phyloP scores from a whole-genome alignment of 2,888 invertebrate genomes.

The Drosophila austrosaltans region DNA sequence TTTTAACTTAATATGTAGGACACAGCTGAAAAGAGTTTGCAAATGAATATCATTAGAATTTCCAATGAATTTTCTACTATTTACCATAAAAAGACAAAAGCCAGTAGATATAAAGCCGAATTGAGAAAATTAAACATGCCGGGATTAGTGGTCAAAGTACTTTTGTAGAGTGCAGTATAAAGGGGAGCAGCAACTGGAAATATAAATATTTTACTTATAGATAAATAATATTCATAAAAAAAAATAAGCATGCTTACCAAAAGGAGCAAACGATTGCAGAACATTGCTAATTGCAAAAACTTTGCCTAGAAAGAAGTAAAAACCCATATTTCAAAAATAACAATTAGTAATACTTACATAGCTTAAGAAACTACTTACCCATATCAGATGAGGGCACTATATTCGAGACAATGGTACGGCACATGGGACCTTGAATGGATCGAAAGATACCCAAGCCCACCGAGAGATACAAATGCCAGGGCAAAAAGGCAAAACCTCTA shows the following conservation, averaged over 20 bases:
- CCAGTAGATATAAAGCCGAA: conserved; percentile 82
- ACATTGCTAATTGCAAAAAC: conserved; percentile 89
- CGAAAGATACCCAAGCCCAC: conserved; percentile 71
- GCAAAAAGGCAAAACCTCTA: conserved; percentile 71
- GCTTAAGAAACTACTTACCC: conserved; percentile 68
- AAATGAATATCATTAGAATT: background rate
- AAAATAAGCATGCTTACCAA: conserved; percentile 71
- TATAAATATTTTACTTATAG: background rate
- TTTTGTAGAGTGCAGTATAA: conserved; percentile 87
- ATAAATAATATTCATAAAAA: background rate
- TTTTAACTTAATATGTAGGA: conserved; percentile 66
- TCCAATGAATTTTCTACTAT: conserved; percentile 13
- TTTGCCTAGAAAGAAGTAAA: conserved; percentile 84
- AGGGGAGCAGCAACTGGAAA: conserved; percentile 85
- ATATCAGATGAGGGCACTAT: conserved; percentile 81
- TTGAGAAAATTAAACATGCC: conserved; percentile 86
- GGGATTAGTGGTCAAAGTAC: conserved; percentile 85
- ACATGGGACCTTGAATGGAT: conserved; percentile 80
- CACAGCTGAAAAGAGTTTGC: conserved; percentile 60
- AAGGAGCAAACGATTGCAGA: conserved; percentile 86
- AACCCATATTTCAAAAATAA: background rate
- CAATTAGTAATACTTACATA: too few species aligned
- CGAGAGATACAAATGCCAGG: conserved; percentile 81
- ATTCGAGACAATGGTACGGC: conserved; percentile 81
- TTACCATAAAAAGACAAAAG: conserved; percentile 77